Evolutionary conservation across 1,140 invertebrate species (phyloP).

Genomic region (Macrosteles quadrilineatus): DNA sequence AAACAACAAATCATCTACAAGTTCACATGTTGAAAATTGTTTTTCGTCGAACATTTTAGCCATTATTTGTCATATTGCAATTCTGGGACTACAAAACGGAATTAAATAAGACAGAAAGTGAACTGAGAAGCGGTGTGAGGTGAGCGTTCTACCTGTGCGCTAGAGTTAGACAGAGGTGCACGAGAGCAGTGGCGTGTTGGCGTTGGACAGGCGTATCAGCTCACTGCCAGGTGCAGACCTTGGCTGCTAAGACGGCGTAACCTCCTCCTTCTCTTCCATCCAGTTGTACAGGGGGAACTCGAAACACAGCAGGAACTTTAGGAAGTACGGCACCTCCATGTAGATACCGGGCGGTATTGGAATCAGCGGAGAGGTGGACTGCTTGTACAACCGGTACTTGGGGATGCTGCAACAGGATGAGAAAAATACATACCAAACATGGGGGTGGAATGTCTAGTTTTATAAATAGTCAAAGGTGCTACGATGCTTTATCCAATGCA

Average conservation of each 20-base stretch:
- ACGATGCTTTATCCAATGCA: too few species aligned
- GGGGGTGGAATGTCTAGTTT: too few species aligned
- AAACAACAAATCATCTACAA: too few species aligned
- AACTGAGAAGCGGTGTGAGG: too few species aligned
- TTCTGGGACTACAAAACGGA: too few species aligned
- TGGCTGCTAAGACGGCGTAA: constrained; percentile 48
- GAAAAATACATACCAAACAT: too few species aligned
- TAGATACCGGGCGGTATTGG: constrained; percentile 84
- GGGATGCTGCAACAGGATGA: too few species aligned
- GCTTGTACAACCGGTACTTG: constrained; percentile 83
- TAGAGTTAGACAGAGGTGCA: constrained; percentile 37
- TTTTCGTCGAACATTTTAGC: too few species aligned
- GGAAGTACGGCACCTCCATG: constrained; percentile 73
- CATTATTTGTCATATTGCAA: too few species aligned
- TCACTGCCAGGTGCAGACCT: constrained; percentile 35
- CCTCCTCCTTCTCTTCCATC: constrained; percentile 61
- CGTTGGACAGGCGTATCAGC: constrained; percentile 36
- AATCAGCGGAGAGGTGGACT: constrained; percentile 82
- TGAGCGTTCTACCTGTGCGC: neutral
- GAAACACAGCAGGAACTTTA: constrained; percentile 83
- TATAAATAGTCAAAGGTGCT: too few species aligned
- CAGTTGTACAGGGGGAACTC: constrained; percentile 86
- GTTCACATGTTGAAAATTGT: too few species aligned
- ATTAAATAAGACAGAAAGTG: too few species aligned
- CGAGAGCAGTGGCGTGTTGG: constrained; percentile 36